Base-by-base conservation (phyloP, 2,113 vertebrate species). In the Neodon shergylaensis region DNA sequence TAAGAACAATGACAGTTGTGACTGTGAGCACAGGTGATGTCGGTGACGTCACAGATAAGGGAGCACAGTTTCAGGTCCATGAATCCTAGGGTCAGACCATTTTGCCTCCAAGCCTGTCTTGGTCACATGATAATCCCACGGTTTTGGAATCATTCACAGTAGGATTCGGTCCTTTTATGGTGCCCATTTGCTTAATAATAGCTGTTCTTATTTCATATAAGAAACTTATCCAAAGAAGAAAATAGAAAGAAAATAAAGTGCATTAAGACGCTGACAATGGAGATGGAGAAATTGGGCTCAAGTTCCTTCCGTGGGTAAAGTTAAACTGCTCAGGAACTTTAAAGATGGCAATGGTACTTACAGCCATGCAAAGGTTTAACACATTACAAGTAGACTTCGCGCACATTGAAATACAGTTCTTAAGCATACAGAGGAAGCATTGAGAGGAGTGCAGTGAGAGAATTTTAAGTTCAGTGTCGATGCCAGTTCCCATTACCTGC, bases 401-500 rank as follows among this genome's bases (percentile, higher is more conserved):
- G 91, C 28, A 72, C 26, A 83, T 91, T 83, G 79, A 77, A 86
- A 58, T 68, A 33, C 42, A 12, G 49, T 83, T 90, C 17, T 73
- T 88, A 76, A 49, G 28, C 36, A 72, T 68, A 26, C 42, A 49
- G 17, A 65, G 47, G 52, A 68, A 83, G 79, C 54, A 42, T 2
- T 83, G 74, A 83, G 33, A 33, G 63, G n/a, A 44, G 81, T 17
- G 14, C n/a, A 84, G 0, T 31, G 65, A 70, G 74, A 70, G 7
- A 1, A 77, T 83, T 89, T 94, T 88, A 84, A 83, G 6, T 91
- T 54, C 74, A 54, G 13, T 54, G 44, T 81, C 16, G 39, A 84
- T 47, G 24, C n/a, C 79, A 28, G 76, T 86, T 88, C 9, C 12
- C 70, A 58, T 97, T 97, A 99, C 98, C 98, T 98, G 97, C 90